These are phyloP conservation scores for Caenorhabditis sp. DNA, from an alignment of 2,888 invertebrate species.

Conservation along the genomic window DNA sequence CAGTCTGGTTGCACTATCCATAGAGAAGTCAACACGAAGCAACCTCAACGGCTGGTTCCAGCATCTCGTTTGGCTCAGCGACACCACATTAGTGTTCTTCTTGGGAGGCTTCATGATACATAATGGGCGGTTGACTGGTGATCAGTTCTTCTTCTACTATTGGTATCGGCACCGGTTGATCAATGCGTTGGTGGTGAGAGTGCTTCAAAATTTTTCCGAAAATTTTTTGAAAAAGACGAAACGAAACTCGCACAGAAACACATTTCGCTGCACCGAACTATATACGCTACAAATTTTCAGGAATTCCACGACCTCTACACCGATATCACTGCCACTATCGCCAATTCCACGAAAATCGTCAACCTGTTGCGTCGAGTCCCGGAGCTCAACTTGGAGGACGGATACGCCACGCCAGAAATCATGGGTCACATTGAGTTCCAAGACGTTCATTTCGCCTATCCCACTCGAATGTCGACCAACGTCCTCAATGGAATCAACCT, in stretches of 20 bases:
- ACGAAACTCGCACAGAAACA: too few relatives aligned
- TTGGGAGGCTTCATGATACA: conserved; percentile 59
- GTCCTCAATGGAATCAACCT: conserved; percentile 86
- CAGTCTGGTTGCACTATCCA: conserved; percentile 43
- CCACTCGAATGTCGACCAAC: neutral
- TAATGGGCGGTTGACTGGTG: conserved; percentile 80
- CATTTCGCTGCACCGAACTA: too few relatives aligned
- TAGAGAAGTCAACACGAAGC: too few relatives aligned
- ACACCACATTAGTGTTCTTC: too few relatives aligned
- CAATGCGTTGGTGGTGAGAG: conserved; percentile 77
- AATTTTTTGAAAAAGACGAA: too few relatives aligned
- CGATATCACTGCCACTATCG: neutral
- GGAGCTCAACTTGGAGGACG: neutral
- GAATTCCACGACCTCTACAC: neutral
- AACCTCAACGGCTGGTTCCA: too few relatives aligned
- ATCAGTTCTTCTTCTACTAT: neutral
- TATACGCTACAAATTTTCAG: neutral
- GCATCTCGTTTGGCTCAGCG: neutral
- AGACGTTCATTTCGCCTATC: conserved; percentile 88
- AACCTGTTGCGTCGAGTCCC: neutral
- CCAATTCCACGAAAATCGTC: neutral
- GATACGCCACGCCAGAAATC: conserved; percentile 36
- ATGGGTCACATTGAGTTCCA: conserved; percentile 88
- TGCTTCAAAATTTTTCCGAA: neutral
- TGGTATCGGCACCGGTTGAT: too few relatives aligned